A percentile compares a stretch with the other conserved stretches of the same genome.
Conservation (phyloP, 2,888 invertebrate species). For the Lasioglossum vierecki region DNA sequence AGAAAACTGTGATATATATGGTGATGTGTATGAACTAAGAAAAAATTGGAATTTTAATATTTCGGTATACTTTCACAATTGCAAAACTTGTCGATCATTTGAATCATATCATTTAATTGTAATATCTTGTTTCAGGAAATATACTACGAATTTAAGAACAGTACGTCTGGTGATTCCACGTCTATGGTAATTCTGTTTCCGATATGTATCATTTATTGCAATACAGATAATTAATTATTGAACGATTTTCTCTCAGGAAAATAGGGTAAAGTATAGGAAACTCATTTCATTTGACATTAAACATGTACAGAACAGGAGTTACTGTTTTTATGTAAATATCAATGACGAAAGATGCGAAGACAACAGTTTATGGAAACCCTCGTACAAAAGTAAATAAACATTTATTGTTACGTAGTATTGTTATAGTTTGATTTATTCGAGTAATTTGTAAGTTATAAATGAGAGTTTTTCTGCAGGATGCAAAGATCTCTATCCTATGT, state of each 20-base stretch:
- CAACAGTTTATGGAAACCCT: conserved; percentile 66
- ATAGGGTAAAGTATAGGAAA: not conserved
- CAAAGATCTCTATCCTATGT: too few species aligned
- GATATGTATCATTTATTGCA: not conserved
- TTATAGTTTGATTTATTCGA: not conserved
- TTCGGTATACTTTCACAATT: conserved; percentile 29
- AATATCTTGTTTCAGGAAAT: conserved; percentile 21
- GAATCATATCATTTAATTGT: not conserved
- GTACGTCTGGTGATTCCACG: not conserved
- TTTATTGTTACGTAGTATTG: not conserved
- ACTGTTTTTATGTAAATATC: conserved; percentile 58
- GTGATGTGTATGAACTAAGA: not conserved
- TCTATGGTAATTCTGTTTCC: conserved; percentile 13
- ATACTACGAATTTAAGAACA: not conserved
- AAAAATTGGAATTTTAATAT: not conserved
- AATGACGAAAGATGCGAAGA: conserved; percentile 64
- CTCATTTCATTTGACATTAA: conserved; percentile 35
- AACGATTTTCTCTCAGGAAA: not conserved
- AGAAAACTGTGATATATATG: not conserved
- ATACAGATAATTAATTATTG: not conserved
- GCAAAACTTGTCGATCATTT: not conserved
- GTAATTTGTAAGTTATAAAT: not conserved
- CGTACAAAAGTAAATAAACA: conserved; percentile 37
- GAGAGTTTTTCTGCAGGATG: conserved; percentile 9
- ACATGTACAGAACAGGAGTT: conserved; percentile 33